These are phyloP conservation scores for Drosophila imparisetae DNA, from an alignment of 2,888 invertebrate genomes.

Conservation along the genomic window DNA sequence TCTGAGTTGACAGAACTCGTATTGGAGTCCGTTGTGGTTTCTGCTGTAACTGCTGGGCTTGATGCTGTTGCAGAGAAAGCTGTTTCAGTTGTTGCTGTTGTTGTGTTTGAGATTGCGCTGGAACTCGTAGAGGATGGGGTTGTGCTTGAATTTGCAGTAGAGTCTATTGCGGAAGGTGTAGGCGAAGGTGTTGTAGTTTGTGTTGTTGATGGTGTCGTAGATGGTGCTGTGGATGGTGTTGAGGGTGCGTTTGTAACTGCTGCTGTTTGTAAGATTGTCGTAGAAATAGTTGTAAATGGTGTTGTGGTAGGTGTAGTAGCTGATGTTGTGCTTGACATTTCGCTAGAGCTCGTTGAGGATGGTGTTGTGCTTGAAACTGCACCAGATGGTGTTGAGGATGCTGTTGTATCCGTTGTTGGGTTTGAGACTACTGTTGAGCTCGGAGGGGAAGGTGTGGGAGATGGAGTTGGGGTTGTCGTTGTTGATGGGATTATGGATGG, in stretches of 20 bases:
- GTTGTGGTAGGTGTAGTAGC: neutral
- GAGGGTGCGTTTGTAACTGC: neutral
- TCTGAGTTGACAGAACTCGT: neutral
- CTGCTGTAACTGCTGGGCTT: neutral
- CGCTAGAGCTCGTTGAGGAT: neutral
- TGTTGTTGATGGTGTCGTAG: no score
- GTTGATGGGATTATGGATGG: neutral
- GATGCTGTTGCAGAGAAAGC: neutral
- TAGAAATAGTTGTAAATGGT: neutral
- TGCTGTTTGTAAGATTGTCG: neutral
- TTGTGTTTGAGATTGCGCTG: neutral
- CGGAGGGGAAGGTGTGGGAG: neutral
- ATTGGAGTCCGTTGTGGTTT: slow-evolving; percentile 2
- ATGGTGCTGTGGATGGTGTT: neutral
- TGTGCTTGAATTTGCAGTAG: neutral
- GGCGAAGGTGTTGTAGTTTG: neutral
- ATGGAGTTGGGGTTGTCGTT: neutral
- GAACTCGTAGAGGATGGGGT: neutral
- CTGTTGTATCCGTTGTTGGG: neutral
- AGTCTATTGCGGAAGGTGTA: neutral
- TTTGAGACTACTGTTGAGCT: neutral
- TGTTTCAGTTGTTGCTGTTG: neutral
- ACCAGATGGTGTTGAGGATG: neutral
- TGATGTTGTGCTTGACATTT: neutral
- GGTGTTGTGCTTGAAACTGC: neutral